Conservation (phyloP, 2,888 invertebrate species). For the Troilus luridus region DNA sequence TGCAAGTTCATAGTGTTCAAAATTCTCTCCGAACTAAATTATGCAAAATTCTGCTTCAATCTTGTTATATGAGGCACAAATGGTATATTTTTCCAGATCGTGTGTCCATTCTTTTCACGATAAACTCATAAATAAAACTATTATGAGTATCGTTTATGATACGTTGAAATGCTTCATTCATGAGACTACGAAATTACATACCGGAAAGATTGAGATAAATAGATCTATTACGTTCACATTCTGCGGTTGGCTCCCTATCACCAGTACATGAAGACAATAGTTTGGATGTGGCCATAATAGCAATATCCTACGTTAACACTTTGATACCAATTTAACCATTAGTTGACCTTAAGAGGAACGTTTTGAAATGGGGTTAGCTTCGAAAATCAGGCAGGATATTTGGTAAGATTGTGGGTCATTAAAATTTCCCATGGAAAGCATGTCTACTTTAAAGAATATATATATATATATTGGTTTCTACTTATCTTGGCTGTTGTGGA, state of each 20-base stretch:
- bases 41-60: too few species aligned
- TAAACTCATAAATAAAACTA: too few species aligned
- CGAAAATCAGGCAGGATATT: background rate
- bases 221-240: conserved; percentile 4
- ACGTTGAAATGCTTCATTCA: background rate
- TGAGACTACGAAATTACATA: background rate
- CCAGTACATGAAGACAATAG: background rate
- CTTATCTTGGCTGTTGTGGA: too few species aligned
- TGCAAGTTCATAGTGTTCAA: too few species aligned
- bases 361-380: background rate
- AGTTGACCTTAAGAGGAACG: background rate
- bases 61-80: too few species aligned
- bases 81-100: too few species aligned
- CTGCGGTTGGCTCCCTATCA: conserved; percentile 1
- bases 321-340: conserved; percentile 15
- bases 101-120: too few species aligned
- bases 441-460: background rate
- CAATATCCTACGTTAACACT: background rate
- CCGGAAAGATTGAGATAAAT: conserved; percentile 7
- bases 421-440: background rate
- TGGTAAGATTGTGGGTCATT: background rate
- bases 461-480: too few species aligned
- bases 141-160: background rate
- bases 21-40: too few species aligned
- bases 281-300: background rate